phyloP scores from a whole-genome alignment of 2,888 invertebrate genomes.

The Temnothorax ravouxi region DNA sequence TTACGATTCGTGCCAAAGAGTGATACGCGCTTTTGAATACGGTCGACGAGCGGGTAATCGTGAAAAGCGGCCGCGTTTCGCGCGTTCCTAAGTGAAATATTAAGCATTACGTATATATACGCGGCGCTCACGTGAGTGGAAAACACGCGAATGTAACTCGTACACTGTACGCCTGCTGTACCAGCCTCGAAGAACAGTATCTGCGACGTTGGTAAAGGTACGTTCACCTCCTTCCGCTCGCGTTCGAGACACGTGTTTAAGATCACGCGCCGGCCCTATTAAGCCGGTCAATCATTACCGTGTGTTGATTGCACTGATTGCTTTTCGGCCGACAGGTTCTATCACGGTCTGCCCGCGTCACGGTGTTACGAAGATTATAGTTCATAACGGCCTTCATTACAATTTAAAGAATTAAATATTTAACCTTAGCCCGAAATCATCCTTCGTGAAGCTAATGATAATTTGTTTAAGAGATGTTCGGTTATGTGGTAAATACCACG shows the following conservation, averaged over 20 bases:
- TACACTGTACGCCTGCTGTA: not conserved
- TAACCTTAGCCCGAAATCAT: slow-evolving; percentile 26
- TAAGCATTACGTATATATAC: slow-evolving; percentile 46
- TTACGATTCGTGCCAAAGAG: not conserved
- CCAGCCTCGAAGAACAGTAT: slow-evolving; percentile 38
- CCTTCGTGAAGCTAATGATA: not conserved
- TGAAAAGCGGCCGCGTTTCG: slow-evolving; percentile 37
- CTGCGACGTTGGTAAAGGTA: slow-evolving; percentile 37
- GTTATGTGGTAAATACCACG: not conserved
- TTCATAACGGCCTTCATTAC: slow-evolving; percentile 17
- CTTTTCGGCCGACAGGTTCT: slow-evolving; percentile 45
- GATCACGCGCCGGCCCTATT: slow-evolving; percentile 68
- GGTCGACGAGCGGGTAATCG: slow-evolving; percentile 27
- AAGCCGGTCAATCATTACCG: slow-evolving; percentile 56
- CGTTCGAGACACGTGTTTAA: slow-evolving; percentile 69
- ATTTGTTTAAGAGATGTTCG: not conserved
- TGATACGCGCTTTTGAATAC: not conserved
- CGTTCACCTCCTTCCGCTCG: slow-evolving; percentile 52
- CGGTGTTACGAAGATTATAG: slow-evolving; percentile 40
- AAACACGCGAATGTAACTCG: slow-evolving; percentile 50
- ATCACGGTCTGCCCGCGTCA: not conserved
- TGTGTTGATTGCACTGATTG: slow-evolving; percentile 53
- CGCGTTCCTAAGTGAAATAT: slow-evolving; percentile 57
- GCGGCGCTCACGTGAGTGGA: slow-evolving; percentile 53
- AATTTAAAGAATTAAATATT: slow-evolving; percentile 38